These are phyloP conservation scores for Pagrus major DNA, from an alignment of 2,113 vertebrate genomes.

Conservation along the genomic window DNA sequence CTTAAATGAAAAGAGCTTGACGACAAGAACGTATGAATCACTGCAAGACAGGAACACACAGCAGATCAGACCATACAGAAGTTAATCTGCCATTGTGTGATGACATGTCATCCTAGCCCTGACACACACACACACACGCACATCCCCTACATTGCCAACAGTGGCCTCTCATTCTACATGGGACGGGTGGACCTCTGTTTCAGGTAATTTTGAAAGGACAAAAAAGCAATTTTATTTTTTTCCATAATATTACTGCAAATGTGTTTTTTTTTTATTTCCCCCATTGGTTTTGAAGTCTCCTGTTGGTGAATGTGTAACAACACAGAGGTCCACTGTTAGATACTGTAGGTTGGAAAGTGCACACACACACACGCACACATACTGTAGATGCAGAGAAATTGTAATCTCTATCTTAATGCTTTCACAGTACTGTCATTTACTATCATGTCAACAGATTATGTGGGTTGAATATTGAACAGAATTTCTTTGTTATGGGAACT, in stretches of 20 bases:
- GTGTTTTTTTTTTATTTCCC: too few relatives aligned
- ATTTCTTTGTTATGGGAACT: background rate
- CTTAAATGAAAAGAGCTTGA: background rate
- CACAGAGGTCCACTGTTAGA: too few relatives aligned
- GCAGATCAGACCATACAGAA: background rate
- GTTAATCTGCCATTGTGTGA: background rate
- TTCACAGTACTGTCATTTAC: conserved; percentile 2
- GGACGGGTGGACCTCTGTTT: too few relatives aligned
- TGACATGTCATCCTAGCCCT: background rate
- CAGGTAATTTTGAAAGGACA: too few relatives aligned
- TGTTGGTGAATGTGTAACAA: too few relatives aligned
- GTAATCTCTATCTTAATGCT: background rate
- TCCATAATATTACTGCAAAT: too few relatives aligned
- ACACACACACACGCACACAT: background rate
- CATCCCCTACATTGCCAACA: too few relatives aligned
- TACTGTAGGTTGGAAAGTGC: too few relatives aligned
- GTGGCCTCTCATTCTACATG: too few relatives aligned
- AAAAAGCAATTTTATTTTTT: too few relatives aligned
- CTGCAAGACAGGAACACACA: background rate
- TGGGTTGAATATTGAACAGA: background rate
- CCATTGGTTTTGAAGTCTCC: too few relatives aligned
- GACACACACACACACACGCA: background rate
- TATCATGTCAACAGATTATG: background rate
- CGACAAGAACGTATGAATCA: background rate
- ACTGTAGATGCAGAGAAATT: background rate